A percentile compares a stretch with the other conserved stretches of the same genome.
These are phyloP conservation scores for Archilochus colubris DNA, from an alignment of 2,113 vertebrate species.

Conservation along the genomic window DNA sequence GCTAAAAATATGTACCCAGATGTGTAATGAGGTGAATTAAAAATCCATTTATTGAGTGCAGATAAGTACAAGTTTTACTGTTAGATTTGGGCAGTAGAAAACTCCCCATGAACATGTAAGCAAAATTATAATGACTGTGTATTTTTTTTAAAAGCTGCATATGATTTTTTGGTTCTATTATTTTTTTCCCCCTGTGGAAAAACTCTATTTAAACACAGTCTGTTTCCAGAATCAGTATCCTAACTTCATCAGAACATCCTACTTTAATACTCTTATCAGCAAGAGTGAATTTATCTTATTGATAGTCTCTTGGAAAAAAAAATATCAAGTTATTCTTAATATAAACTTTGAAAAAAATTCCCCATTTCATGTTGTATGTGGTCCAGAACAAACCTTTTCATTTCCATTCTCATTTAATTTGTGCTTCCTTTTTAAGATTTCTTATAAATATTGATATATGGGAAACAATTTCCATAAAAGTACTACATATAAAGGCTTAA, in stretches of 20 bases:
- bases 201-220: not conserved
- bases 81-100: not conserved
- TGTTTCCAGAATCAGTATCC: not conserved
- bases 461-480: not conserved
- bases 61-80: not conserved
- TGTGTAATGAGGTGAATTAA: not conserved
- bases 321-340: not conserved
- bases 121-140: not conserved
- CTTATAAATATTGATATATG: constrained; percentile 13
- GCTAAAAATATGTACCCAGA: not conserved
- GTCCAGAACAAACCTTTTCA: not conserved
- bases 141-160: not conserved
- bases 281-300: not conserved
- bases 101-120: not conserved
- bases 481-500: not conserved
- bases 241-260: not conserved
- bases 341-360: not conserved
- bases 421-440: not conserved
- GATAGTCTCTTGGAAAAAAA: not conserved
- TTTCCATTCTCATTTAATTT: not conserved
- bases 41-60: not conserved
- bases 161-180: not conserved
- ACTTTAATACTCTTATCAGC: not conserved
- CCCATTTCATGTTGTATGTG: accelerated
- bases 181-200: not conserved